These are phyloP conservation scores for Myocastor coypus DNA, from an alignment of 2,113 vertebrate genomes.

Conservation along the genomic window DNA sequence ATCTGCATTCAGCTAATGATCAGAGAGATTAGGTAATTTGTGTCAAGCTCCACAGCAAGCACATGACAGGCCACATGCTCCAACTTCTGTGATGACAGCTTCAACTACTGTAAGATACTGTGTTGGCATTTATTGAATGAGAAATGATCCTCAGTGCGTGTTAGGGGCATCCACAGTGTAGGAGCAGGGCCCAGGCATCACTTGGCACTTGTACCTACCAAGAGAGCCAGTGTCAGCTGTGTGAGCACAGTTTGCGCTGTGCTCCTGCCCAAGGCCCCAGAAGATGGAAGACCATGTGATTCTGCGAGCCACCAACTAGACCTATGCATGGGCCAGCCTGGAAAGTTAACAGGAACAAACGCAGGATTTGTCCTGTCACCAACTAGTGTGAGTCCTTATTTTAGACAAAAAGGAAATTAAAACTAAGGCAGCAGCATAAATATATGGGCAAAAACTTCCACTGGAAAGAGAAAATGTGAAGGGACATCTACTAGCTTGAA, in stretches of 20 bases:
- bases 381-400: neutral
- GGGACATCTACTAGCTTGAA: neutral
- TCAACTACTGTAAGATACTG: neutral
- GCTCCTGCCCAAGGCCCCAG: neutral
- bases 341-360: neutral
- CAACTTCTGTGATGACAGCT: neutral
- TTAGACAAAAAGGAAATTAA: neutral
- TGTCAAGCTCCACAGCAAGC: neutral
- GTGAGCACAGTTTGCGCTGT: neutral
- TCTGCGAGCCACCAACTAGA: neutral
- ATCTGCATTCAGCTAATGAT: neutral
- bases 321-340: neutral
- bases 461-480: neutral
- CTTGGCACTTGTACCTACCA: neutral
- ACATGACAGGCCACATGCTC: neutral
- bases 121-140: neutral
- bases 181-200: neutral
- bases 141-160: neutral
- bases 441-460: neutral
- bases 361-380: neutral
- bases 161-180: neutral
- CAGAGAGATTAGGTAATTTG: slow-evolving; percentile 28
- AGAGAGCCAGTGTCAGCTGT: neutral
- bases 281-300: neutral
- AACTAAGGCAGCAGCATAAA: neutral